phyloP scores from a whole-genome alignment of 2,888 invertebrate species.

The Zele albiditarsus region DNA sequence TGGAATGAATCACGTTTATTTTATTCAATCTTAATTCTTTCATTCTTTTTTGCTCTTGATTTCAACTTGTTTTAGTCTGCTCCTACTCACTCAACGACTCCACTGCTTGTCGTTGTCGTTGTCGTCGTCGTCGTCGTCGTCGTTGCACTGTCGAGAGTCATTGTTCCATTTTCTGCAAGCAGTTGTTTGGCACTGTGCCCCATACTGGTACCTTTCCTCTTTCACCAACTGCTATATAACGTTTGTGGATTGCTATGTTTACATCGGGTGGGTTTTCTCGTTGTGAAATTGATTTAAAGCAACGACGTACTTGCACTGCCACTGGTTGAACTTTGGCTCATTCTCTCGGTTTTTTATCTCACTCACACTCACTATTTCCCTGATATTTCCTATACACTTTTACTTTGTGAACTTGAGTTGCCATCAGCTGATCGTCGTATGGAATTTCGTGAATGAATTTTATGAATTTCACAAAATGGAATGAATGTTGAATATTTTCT shows the following conservation, averaged over 20 bases:
- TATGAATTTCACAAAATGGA: neutral
- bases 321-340: slow-evolving; percentile 40
- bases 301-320: slow-evolving; percentile 31
- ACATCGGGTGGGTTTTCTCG: slow-evolving; percentile 24
- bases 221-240: slow-evolving; percentile 5
- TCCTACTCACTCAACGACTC: neutral
- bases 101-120: slow-evolving; percentile 13
- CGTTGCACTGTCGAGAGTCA: slow-evolving; percentile 37
- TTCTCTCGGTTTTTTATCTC: neutral
- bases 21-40: neutral
- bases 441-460: neutral
- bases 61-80: neutral
- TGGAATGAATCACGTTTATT: slow-evolving; percentile 3
- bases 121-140: slow-evolving; percentile 17
- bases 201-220: slow-evolving; percentile 33
- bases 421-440: slow-evolving; percentile 10
- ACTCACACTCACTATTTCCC: neutral
- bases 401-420: slow-evolving; percentile 1
- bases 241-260: slow-evolving; percentile 35
- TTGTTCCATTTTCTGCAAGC: slow-evolving; percentile 47
- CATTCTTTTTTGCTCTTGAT: neutral
- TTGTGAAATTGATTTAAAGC: slow-evolving; percentile 39
- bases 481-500: neutral
- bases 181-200: slow-evolving; percentile 51
- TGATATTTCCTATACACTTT: slow-evolving; percentile 12